A percentile compares a stretch with the other conserved stretches of the same genome.
These are phyloP conservation scores for Mycalesis mineus DNA, from an alignment of 2,888 invertebrate genomes.

Conservation along the genomic window DNA sequence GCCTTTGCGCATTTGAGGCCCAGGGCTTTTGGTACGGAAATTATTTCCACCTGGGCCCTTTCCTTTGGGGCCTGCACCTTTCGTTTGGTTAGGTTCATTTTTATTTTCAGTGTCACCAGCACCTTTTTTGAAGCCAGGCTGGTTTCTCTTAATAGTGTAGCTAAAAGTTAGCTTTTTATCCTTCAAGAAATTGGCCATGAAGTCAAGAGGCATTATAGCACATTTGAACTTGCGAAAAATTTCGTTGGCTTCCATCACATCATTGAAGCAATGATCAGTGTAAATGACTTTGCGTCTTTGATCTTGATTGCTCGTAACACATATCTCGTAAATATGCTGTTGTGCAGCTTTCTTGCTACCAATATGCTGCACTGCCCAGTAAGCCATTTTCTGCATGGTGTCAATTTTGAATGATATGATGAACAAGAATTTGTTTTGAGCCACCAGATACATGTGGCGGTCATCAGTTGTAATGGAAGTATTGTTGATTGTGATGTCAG, in stretches of 20 bases:
- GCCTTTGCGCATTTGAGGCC: not conserved
- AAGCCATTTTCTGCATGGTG: conserved; percentile 57
- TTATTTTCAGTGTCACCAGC: not conserved
- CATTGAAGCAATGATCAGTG: conserved; percentile 61
- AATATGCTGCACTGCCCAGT: conserved; percentile 61
- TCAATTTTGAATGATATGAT: conserved; percentile 48
- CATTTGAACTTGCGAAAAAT: conserved; percentile 57
- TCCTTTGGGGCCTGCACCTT: not conserved
- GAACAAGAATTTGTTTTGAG: conserved; percentile 55
- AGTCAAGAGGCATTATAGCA: conserved; percentile 53
- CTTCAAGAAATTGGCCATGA: conserved; percentile 50
- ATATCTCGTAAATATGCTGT: conserved; percentile 61
- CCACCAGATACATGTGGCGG: conserved; percentile 50
- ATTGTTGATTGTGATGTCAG: conserved; percentile 43
- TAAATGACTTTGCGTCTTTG: conserved; percentile 51
- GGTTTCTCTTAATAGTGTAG: conserved; percentile 52
- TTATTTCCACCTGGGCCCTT: conserved; percentile 1
- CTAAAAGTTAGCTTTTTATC: conserved; percentile 52
- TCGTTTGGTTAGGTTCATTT: not conserved
- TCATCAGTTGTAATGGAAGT: conserved; percentile 39
- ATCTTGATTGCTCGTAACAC: conserved; percentile 55
- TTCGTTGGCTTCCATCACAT: conserved; percentile 56
- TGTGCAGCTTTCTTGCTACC: conserved; percentile 55
- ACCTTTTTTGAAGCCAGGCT: conserved; percentile 28
- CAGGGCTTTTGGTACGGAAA: not conserved